These are phyloP conservation scores for Plestiodon gilberti DNA, from an alignment of 2,113 vertebrate genomes.

Conservation along the genomic window DNA sequence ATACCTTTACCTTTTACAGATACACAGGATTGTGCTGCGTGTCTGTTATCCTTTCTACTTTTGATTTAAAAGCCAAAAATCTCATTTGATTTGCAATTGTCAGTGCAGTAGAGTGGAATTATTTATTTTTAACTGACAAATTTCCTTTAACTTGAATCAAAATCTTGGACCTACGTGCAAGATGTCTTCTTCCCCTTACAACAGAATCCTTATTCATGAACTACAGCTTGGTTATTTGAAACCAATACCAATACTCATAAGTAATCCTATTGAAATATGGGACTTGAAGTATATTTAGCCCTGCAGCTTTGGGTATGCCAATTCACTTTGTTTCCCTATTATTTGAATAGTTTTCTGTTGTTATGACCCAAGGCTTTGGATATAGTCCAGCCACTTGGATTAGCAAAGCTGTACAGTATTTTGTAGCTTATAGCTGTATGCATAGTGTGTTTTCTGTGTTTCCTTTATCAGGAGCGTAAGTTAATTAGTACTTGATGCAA, in stretches of 20 bases:
- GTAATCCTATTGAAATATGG: neutral
- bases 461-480: neutral
- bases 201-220: neutral
- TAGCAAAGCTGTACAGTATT: neutral
- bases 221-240: neutral
- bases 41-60: neutral
- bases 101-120: no score
- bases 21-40: neutral
- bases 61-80: neutral
- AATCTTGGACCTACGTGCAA: neutral
- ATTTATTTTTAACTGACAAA: neutral
- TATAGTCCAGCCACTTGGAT: neutral
- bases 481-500: neutral
- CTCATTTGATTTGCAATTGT: neutral
- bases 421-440: neutral
- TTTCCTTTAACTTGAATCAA: neutral
- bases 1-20: no score
- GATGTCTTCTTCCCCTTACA: neutral
- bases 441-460: neutral
- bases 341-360: neutral
- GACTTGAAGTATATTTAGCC: neutral
- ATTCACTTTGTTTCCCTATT: neutral
- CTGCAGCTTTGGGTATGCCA: neutral
- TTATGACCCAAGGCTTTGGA: neutral
- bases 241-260: neutral